Base-by-base conservation (phyloP, 2,113 vertebrate genomes). In the Lagopus leucura region DNA sequence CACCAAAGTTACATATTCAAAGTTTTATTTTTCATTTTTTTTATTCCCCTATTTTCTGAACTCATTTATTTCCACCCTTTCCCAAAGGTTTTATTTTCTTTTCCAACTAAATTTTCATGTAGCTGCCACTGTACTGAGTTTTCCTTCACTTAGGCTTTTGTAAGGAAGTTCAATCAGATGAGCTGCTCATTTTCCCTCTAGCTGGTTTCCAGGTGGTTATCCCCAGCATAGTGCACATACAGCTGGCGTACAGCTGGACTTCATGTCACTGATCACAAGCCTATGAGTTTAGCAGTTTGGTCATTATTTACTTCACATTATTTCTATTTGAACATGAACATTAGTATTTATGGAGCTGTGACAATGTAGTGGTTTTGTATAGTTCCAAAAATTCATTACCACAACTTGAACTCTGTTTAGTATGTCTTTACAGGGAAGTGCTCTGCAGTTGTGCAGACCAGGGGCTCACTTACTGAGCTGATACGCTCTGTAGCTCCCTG, bases 391-490 rank as follows among this genome's bases (percentile, higher is more conserved):
- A 6, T 2, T 0, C 20, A 28, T 24, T 11, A 11, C 22, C 13
- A 10, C 18, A 24, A 57, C 24, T 27, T 40, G 40, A 34, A 3
- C 4, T 66, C 13, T 47, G 3, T 57, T 67, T 78, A 2, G 11
- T 34, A 22, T 27, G 21, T 4, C 21, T 47, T 7, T 80, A 4
- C 15, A 58, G 42, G 9, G 1, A 3, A 1, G 0, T 6, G 40
- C 40, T 58, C 52, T 50, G 24, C 8, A n/a, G 6, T 36, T 50
- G 55, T 45, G 50, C 2, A 1, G 6, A 32, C 14, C 15, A 20
- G 40, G 32, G n/a, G 6, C 2, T 47, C 17, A 17, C 28, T 34
- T 66, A 18, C 42, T 45, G 48, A 15, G 11, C 10, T 7, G 20
- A 5, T 10, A 24, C 0, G 0, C 32, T 5, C 16, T 74, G 30